A percentile compares a stretch with the other conserved stretches of the same genome.
These are phyloP conservation scores for Synanthedon andrenaeformis DNA, from an alignment of 2,888 invertebrate species.

Conservation along the genomic window DNA sequence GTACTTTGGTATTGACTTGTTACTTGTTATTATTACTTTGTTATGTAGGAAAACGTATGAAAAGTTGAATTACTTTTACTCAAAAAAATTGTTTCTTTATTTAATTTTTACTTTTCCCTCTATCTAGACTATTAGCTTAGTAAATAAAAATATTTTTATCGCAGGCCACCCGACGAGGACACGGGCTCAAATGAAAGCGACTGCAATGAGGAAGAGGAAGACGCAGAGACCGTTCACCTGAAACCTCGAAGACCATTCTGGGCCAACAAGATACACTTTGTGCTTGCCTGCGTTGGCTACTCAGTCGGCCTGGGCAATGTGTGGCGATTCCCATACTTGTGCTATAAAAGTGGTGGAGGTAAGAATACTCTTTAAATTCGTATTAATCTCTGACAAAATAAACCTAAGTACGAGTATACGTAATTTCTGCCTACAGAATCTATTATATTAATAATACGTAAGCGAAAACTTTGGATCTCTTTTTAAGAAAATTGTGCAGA, in stretches of 20 bases:
- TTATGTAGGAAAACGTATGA: too few species aligned
- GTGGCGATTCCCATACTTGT: conserved; percentile 93
- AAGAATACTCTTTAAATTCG: conserved; percentile 17
- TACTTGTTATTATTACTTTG: too few species aligned
- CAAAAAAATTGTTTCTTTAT: too few species aligned
- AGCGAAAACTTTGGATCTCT: not conserved
- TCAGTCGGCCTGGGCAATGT: conserved; percentile 91
- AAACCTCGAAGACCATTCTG: conserved; percentile 86
- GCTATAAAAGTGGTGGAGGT: conserved; percentile 93
- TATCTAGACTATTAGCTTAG: too few species aligned
- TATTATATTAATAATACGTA: not conserved
- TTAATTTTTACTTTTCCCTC: too few species aligned
- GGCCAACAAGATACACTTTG: conserved; percentile 91
- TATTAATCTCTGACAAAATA: not conserved
- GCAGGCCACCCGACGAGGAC: conserved; percentile 80
- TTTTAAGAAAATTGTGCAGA: not conserved
- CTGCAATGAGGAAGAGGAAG: conserved; percentile 78
- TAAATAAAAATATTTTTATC: too few species aligned
- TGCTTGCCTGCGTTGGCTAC: conserved; percentile 89
- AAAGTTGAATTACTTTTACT: too few species aligned
- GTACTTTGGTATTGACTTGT: too few species aligned
- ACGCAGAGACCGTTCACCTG: conserved; percentile 75
- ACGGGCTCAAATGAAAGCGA: conserved; percentile 81
- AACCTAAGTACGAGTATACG: not conserved
- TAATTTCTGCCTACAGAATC: too few species aligned